Conservation (phyloP, 2,888 invertebrate species). For the Mythimna vitellina region DNA sequence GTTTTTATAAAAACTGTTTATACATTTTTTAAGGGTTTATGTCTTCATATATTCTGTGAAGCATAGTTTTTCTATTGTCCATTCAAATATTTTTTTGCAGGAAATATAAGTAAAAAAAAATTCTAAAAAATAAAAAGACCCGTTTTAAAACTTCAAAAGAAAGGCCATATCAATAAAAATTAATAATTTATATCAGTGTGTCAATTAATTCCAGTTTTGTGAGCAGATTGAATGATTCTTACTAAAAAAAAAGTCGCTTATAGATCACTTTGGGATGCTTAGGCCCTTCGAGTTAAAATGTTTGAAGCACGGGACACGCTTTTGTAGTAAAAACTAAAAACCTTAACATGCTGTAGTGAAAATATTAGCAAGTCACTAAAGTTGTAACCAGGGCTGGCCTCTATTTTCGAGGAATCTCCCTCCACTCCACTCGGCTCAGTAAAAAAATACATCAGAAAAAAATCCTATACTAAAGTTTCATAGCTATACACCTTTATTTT, state of each 20-base stretch:
- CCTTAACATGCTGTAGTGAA: neutral
- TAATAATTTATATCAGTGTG: slow-evolving; percentile 33
- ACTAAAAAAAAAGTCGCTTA: slow-evolving; percentile 25
- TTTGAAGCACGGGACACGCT: slow-evolving; percentile 1
- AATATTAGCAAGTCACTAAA: neutral
- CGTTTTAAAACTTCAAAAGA: slow-evolving; percentile 9
- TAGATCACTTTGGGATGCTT: slow-evolving; percentile 25
- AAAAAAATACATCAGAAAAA: neutral
- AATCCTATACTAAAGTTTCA: too few species aligned
- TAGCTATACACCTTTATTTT: too few species aligned
- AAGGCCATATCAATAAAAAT: slow-evolving; percentile 23
- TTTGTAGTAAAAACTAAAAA: neutral
- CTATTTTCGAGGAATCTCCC: neutral
- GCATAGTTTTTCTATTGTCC: slow-evolving; percentile 1
- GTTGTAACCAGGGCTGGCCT: neutral
- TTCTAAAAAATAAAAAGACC: neutral
- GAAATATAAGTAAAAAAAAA: neutral
- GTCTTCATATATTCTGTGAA: neutral
- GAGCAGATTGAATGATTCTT: slow-evolving; percentile 27
- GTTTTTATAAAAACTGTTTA: neutral
- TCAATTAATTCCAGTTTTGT: slow-evolving; percentile 30
- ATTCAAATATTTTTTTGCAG: neutral
- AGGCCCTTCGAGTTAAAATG: slow-evolving; percentile 24
- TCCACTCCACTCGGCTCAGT: neutral
- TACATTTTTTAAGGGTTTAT: neutral